These are phyloP conservation scores for Hypotaenidia philippensis DNA, from an alignment of 2,797 vertebrate genomes.

Conservation along the genomic window DNA sequence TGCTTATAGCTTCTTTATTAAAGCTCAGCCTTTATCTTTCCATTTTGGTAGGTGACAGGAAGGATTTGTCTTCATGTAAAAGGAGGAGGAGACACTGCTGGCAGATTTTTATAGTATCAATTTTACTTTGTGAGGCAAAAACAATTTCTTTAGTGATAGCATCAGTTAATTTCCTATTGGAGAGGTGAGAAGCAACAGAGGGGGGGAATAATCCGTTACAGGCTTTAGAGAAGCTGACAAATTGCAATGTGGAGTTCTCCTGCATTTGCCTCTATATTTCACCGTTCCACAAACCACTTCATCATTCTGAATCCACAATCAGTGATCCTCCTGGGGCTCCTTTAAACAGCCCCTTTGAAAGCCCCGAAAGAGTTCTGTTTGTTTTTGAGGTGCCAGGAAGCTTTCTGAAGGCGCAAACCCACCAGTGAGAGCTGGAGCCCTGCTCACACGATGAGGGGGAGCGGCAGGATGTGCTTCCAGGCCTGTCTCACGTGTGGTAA, in stretches of 20 bases:
- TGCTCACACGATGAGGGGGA: neutral
- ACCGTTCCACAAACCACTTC: conserved; percentile 34
- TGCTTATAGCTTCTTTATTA: conserved; percentile 61
- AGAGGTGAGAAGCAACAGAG: conserved; percentile 56
- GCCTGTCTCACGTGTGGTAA: neutral
- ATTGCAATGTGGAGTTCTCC: conserved; percentile 58
- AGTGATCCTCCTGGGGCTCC: conserved; percentile 47
- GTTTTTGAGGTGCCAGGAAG: conserved; percentile 5
- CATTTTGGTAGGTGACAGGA: conserved; percentile 69
- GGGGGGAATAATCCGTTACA: conserved; percentile 62
- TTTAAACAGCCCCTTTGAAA: conserved; percentile 59
- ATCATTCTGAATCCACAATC: conserved; percentile 60
- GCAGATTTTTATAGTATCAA: conserved; percentile 71
- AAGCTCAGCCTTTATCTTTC: conserved; percentile 70
- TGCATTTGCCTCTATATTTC: conserved; percentile 54
- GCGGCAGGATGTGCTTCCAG: neutral
- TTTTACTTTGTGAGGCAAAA: conserved; percentile 78
- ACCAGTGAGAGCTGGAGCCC: neutral
- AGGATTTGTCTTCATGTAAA: conserved; percentile 68
- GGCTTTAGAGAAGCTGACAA: conserved; percentile 71
- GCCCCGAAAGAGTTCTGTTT: conserved; percentile 48
- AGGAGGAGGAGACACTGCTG: conserved; percentile 68
- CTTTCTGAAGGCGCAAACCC: neutral
- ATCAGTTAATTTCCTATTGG: conserved; percentile 84
- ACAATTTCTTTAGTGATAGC: conserved; percentile 79